Conservation (phyloP, 2,113 vertebrate genomes). For the Paramormyrops kingsleyae region DNA sequence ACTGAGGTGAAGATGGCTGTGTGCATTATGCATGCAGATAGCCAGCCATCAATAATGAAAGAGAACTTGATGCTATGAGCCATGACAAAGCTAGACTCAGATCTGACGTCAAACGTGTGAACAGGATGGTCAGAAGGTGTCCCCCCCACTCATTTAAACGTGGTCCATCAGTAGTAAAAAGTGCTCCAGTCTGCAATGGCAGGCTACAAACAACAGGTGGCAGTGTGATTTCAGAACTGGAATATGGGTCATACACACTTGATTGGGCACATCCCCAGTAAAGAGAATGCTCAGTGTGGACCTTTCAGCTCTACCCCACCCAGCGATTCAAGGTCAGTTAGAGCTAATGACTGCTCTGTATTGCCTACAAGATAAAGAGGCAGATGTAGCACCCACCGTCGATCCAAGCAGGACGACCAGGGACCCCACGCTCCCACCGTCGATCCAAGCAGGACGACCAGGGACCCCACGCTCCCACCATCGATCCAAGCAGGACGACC, state of each 20-base stretch:
- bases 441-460: too few species aligned
- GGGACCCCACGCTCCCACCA: too few species aligned
- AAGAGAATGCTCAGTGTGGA: not conserved
- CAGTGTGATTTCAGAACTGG: not conserved
- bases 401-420: not conserved
- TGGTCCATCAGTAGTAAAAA: not conserved
- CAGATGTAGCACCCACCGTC: not conserved
- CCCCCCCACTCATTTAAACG: not conserved
- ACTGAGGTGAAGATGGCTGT: not conserved
- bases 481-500: not conserved
- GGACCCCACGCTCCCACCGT: too few species aligned
- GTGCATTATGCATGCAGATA: conserved; percentile 1
- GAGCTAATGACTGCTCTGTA: not conserved
- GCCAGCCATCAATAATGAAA: conserved; percentile 11
- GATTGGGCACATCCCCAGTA: not conserved
- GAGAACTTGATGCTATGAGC: not conserved
- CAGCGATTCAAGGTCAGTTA: not conserved
- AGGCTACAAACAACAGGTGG: not conserved
- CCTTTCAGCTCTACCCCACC: not conserved
- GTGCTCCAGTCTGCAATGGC: not conserved
- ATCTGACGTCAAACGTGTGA: not conserved
- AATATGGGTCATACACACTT: not conserved
- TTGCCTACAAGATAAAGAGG: not conserved
- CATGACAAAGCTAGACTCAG: not conserved
- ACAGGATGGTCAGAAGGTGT: not conserved